Evolutionary conservation across 2,888 invertebrate species (phyloP), one percentile per base, ranked within the genome.

Genomic region (Macrophya alboannulata): DNA sequence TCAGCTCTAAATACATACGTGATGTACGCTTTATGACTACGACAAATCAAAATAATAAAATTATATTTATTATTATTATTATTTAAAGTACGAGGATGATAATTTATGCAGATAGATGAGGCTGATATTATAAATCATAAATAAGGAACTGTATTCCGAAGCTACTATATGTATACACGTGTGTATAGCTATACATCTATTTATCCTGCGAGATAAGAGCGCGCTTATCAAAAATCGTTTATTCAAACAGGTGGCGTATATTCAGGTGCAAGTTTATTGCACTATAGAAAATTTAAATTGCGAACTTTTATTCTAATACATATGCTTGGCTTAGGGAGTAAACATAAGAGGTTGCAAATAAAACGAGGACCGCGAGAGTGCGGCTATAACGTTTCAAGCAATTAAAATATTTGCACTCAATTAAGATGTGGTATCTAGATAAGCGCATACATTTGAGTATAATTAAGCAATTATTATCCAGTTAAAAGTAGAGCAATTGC

Each of bases 391-490:
- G 21, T 71, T 71, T 15, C 37, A 37, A 40, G 71, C 71, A 40
- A 71, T 71, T 71, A 71, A 71, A 40, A 71, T 71, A 40, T 71
- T 71, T 71, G 37, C 71, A 62, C 62, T 25, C 25, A 25, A 62
- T 62, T 62, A 25, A 62, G 62, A 40, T 37, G n/a, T 17, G 71
- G 40, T 71, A 71, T 71, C 37, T 31, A 62, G 62, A 62, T 55
- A 55, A 62, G 62, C 71, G 62, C 71, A 40, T 37, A 17, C 40
- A 71, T 71, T 37, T 71, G 71, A 40, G 37, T 71, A 40, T 71
- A 71, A 71, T 71, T 71, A 76, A 76, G 76, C 76, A 76, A 76
- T 76, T 76, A 76, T 12, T 5, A 48, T 76, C 76, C 76, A 21
- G 12, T 76, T 25, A 40, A 76, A 43, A 21, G 21, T 48, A 76